Evolutionary conservation across 2,888 invertebrate species (phyloP), one percentile per base, ranked within the genome.

Genomic region (Mechanitis messenoides): DNA sequence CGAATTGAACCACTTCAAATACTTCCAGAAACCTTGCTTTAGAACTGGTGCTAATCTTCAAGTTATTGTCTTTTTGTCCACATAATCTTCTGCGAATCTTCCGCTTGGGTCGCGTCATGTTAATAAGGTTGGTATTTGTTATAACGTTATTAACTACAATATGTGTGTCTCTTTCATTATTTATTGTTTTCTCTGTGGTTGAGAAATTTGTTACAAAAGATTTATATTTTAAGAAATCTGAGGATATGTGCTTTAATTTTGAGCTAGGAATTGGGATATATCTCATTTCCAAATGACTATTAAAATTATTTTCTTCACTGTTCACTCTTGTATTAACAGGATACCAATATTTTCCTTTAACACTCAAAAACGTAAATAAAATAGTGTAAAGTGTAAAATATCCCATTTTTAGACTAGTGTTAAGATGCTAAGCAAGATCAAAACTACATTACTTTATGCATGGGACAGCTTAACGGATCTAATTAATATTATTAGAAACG

Each of bases 1-100:
- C 90, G 75, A 95, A 94, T 74, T 93, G 91, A 5, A 95, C 91
- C 7, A 95, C 92, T 65, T 94, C 92, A 71, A 95, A 94, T 7
- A 95, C 85, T 75, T 93, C 94, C 54, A 95, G 84, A 73, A 95
- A 92, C 47, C 90, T 75, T 33, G 74, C 69, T 53, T 69, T 79
- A 4, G 67, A 53, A 33, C 59, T 66, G 56, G 67, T 61, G 33
- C 69, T 71, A n/a, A 53, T 58, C 31, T 59, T 58, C 4, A 70
- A 53, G 46, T 66, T 68, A 47, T 71, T 76, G 31, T 50, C 45
- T 54, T 38, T 67, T 11, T 9, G 45, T 11, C 31, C 55, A 53
- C 59, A 61, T 50, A 56, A 57, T 38, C 72, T 79, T 20, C 74
- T 67, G 56, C 75, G 60, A 54, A 74, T 57, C 67, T 73, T 78